Conservation (phyloP, 2,797 vertebrate species). For the Mergus octosetaceus region DNA sequence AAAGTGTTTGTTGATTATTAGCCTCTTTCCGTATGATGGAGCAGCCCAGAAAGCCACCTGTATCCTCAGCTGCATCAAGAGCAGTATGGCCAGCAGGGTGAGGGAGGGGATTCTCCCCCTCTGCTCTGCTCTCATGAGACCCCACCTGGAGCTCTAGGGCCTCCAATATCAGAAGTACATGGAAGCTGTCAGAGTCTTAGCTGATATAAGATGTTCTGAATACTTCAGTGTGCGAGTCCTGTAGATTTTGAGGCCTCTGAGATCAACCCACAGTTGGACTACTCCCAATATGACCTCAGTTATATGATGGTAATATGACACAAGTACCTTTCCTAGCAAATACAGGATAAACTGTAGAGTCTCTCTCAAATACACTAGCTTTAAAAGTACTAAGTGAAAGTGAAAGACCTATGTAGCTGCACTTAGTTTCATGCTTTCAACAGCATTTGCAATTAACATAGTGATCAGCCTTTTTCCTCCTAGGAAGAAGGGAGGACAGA, state of each 20-base stretch:
- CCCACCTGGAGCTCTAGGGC: too few species aligned
- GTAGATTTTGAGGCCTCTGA: neutral
- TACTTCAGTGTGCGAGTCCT: neutral
- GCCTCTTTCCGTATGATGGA: neutral
- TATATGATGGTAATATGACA: neutral
- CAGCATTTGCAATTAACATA: neutral
- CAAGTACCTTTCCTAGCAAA: neutral
- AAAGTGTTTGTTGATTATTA: neutral
- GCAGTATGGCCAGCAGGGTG: too few species aligned
- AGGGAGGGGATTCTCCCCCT: too few species aligned
- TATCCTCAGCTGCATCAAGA: too few species aligned
- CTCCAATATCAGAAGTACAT: too few species aligned
- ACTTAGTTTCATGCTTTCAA: neutral
- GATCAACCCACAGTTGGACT: neutral
- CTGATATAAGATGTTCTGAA: neutral
- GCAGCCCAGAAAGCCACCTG: too few species aligned
- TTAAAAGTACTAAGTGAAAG: neutral
- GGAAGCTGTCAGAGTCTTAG: neutral
- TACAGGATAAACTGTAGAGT: neutral
- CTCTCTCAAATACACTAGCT: neutral
- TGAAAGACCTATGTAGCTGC: neutral
- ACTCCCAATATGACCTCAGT: neutral
- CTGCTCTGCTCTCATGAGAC: too few species aligned
- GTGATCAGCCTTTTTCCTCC: neutral
- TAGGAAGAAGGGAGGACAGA: neutral